Base-by-base conservation (phyloP, 1,140 invertebrate species). In the Leptopilina boulardi region DNA sequence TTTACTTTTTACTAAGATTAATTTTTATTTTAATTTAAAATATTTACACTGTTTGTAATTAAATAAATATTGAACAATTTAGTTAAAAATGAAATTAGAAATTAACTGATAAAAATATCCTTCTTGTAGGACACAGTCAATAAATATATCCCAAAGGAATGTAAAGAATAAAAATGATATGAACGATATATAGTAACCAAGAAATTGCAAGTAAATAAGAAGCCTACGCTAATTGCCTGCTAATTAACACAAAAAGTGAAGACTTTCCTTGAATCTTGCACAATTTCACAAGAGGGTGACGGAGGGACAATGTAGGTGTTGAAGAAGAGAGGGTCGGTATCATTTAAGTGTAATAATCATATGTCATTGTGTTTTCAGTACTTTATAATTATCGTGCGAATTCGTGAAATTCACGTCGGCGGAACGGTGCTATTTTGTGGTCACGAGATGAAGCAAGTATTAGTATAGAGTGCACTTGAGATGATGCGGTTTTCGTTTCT, bases 291-390 rank as follows among this genome's bases (percentile, higher is more conserved):
- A 76, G 77, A 71, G 51, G 51, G 54, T 66, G 73, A 51, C 47
- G 15, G n/a, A 18, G 15, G 15, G n/a, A 51, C 47, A 1, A 1
- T 51, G 47, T 18, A 51, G 72, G 72, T 70, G 70, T 75, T 23
- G 51, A 54, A 76, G 54, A 47, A 73, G 54, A 75, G 70, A 66
- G 47, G 19, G 74, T 72, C 44, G 47, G 56, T 80, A 84, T 84
- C 83, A 82, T 82, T 84, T 84, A 82, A 84, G 82, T 75, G 81
- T 82, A 84, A 82, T 84, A 82, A 81, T 84, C 79, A 82, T 84
- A 82, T 76, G 79, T 84, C 82, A 84, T 77, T 71, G 42, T 74
- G 72, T 71, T 77, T 74, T 72, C 80, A 42, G 79, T 72, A 78
- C 72, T 44, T 81, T 82, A 80, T 82, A 84, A 84, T 82, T 84